These are phyloP conservation scores for Drosophila emarginata DNA, from an alignment of 2,888 invertebrate genomes.

Conservation along the genomic window DNA sequence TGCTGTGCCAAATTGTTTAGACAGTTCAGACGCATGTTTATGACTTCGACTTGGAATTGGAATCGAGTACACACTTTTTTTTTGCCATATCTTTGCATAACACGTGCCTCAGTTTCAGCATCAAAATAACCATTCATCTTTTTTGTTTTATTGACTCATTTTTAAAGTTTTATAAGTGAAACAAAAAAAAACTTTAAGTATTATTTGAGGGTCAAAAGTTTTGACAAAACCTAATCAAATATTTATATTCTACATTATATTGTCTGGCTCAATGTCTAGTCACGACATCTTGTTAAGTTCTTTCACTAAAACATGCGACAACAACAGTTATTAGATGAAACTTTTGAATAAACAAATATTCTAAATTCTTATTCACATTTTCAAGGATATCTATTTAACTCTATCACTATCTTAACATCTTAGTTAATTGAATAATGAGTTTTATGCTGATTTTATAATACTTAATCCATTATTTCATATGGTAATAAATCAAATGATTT, in stretches of 20 bases:
- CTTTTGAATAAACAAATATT: background rate
- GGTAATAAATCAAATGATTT: slow-evolving; percentile 9
- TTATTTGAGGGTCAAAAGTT: slow-evolving; percentile 16
- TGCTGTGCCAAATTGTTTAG: slow-evolving; percentile 60
- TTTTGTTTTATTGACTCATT: background rate
- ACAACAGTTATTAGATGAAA: background rate
- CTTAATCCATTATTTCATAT: background rate
- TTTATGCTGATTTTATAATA: background rate
- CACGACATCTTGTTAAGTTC: slow-evolving; percentile 17
- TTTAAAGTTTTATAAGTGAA: slow-evolving; percentile 10
- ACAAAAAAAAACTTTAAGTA: background rate
- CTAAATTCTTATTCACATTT: background rate
- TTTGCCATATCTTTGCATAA: slow-evolving; percentile 33
- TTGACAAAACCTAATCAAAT: slow-evolving; percentile 35
- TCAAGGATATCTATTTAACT: background rate
- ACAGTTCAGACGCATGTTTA: slow-evolving; percentile 41
- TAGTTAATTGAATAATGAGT: background rate
- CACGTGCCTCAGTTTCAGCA: slow-evolving; percentile 39
- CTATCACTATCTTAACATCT: background rate
- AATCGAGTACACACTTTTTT: slow-evolving; percentile 14
- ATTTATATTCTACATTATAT: slow-evolving; percentile 30
- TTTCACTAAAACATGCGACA: background rate
- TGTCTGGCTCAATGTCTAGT: slow-evolving; percentile 56
- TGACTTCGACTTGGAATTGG: slow-evolving; percentile 26
- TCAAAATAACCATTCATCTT: slow-evolving; percentile 18